Conservation (phyloP, 2,888 invertebrate genomes). For the Apodemia mormo region DNA sequence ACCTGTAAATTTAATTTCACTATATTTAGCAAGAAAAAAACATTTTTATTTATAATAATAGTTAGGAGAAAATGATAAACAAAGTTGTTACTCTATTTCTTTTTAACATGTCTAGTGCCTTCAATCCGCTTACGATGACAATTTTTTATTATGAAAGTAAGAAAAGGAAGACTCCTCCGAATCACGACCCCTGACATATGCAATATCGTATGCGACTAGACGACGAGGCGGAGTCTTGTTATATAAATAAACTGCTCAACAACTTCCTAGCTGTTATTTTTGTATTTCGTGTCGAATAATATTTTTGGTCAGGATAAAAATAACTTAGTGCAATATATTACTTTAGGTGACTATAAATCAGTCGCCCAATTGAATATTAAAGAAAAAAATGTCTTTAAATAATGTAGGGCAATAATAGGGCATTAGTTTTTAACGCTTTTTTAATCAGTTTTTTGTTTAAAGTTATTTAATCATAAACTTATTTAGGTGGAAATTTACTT, state of each 20-base stretch:
- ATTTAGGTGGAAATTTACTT: no score
- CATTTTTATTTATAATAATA: no score
- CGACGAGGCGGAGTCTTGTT: not conserved
- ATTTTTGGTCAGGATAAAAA: conserved; percentile 6
- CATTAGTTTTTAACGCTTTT: no score
- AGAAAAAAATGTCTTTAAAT: not conserved
- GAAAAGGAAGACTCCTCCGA: not conserved
- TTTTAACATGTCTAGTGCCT: not conserved
- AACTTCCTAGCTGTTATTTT: not conserved
- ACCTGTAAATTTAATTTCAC: no score
- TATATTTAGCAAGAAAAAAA: no score
- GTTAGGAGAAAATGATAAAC: no score
- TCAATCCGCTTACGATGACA: not conserved
- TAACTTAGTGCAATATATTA: not conserved
- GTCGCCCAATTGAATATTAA: not conserved
- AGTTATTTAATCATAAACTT: no score
- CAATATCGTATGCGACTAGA: not conserved
- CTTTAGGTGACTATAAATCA: conserved; percentile 9
- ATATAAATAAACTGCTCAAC: not conserved
- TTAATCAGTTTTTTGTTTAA: no score
- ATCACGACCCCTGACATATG: not conserved
- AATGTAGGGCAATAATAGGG: not conserved
- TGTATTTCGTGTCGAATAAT: not conserved
- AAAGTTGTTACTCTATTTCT: not conserved
- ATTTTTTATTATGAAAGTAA: not conserved